Evolutionary conservation across 2,113 vertebrate genomes (phyloP).

Genomic region (Macaca fascicularis): DNA sequence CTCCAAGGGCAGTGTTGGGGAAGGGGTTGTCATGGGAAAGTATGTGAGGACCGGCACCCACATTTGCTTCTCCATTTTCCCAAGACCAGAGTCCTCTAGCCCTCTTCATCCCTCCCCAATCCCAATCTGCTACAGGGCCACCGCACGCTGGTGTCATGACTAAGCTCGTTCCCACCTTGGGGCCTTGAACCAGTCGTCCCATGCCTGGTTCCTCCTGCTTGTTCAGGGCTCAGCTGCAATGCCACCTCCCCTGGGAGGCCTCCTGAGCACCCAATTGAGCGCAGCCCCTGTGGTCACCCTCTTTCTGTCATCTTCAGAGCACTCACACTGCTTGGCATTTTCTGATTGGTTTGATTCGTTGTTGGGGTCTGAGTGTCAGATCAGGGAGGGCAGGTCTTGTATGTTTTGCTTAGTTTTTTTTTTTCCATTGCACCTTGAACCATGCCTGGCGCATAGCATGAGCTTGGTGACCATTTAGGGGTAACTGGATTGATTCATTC

Average conservation of each 20-base stretch:
- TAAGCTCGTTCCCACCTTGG: fast-evolving
- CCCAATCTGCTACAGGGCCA: not conserved
- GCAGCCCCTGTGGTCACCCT: fast-evolving
- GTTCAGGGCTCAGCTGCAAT: not conserved
- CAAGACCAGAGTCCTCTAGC: not conserved
- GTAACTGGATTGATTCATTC: not conserved
- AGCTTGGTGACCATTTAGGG: fast-evolving
- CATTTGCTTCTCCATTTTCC: not conserved
- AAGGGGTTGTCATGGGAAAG: not conserved
- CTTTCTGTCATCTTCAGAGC: fast-evolving
- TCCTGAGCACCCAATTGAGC: fast-evolving
- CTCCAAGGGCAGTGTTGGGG: not conserved
- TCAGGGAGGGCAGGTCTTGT: not conserved
- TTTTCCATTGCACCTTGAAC: not conserved
- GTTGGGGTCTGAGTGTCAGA: not conserved
- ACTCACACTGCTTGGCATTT: not conserved
- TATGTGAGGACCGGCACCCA: not conserved
- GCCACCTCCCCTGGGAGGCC: not conserved
- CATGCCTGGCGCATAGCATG: fast-evolving
- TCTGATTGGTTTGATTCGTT: not conserved
- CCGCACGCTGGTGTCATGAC: fast-evolving
- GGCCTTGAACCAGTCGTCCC: not conserved
- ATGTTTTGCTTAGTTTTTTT: too few species aligned
- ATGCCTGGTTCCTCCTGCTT: not conserved
- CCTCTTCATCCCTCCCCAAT: fast-evolving